Conservation (phyloP, 2,888 invertebrate genomes). For the Harpagoxenus sublaevis region DNA sequence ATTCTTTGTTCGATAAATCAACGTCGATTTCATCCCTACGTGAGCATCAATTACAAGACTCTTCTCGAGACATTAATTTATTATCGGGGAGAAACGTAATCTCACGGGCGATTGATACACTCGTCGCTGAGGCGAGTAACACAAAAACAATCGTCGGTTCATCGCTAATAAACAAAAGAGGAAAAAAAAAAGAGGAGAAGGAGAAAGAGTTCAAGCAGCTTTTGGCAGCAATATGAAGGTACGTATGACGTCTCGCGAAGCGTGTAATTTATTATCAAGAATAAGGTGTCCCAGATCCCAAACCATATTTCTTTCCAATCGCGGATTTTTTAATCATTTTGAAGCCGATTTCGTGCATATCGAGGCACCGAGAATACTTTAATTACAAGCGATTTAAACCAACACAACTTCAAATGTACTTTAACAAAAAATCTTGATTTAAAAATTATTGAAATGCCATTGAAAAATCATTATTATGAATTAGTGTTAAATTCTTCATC, state of each 20-base stretch:
- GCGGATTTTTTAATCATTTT: slow-evolving; percentile 7
- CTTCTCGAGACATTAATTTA: slow-evolving; percentile 81
- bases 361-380: not conserved
- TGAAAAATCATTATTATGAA: no score
- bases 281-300: slow-evolving; percentile 7
- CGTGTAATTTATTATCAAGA: slow-evolving; percentile 38
- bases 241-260: slow-evolving; percentile 46
- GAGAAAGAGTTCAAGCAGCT: slow-evolving; percentile 70
- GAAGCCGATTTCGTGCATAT: not conserved
- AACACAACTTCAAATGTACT: not conserved
- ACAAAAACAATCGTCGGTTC: slow-evolving; percentile 60
- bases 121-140: slow-evolving; percentile 60
- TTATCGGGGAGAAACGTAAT: slow-evolving; percentile 76
- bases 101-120: slow-evolving; percentile 72
- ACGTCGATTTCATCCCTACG: slow-evolving; percentile 80
- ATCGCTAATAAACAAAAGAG: slow-evolving; percentile 45
- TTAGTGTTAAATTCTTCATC: not conserved
- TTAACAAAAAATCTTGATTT: not conserved
- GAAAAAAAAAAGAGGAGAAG: slow-evolving; percentile 2
- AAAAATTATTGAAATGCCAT: no score
- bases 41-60: slow-evolving; percentile 79
- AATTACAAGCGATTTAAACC: not conserved
- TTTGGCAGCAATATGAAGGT: slow-evolving; percentile 75
- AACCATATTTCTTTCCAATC: slow-evolving; percentile 14
- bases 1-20: slow-evolving; percentile 80